phyloP scores from a whole-genome alignment of 2,888 invertebrate species.

The Nemurella pictetii region DNA sequence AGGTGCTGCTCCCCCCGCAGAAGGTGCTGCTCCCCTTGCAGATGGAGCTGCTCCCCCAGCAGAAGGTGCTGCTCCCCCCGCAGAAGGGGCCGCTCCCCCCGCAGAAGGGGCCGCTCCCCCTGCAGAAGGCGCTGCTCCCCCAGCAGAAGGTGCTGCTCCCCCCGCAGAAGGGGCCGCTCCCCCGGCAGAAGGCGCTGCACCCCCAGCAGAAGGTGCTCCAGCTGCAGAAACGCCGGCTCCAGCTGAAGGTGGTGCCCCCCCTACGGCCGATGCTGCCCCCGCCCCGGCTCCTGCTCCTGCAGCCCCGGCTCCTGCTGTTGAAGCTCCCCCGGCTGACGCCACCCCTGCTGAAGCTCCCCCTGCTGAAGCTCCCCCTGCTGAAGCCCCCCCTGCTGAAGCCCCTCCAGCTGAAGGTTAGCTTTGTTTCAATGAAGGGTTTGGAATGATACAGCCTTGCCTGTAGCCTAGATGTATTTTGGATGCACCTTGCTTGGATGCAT shows the following conservation, averaged over 20 bases:
- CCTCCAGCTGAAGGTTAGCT: conserved; percentile 42
- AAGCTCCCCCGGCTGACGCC: conserved; percentile 44
- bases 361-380: conserved; percentile 44
- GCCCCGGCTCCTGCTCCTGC: conserved; percentile 42
- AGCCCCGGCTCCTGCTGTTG: conserved; percentile 44
- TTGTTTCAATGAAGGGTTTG: neutral
- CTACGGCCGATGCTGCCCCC: conserved; percentile 44
- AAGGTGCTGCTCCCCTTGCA: conserved; percentile 45
- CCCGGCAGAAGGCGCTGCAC: conserved; percentile 44
- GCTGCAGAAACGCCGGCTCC: conserved; percentile 46
- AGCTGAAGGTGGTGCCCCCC: conserved; percentile 46
- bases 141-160: conserved; percentile 44
- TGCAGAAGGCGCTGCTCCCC: conserved; percentile 43
- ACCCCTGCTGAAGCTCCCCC: conserved; percentile 47
- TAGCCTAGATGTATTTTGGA: too few species aligned
- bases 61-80: conserved; percentile 44
- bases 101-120: conserved; percentile 46
- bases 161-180: conserved; percentile 42
- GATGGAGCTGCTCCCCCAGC: conserved; percentile 45
- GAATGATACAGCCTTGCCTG: neutral
- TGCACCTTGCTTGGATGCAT: too few species aligned
- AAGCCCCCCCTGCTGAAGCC: conserved; percentile 38
- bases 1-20: conserved; percentile 45
- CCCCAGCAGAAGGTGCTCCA: conserved; percentile 48
- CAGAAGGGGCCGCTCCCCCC: conserved; percentile 46